Evolutionary conservation across 2,113 vertebrate genomes (phyloP).

Genomic region (Halichoerus grypus): DNA sequence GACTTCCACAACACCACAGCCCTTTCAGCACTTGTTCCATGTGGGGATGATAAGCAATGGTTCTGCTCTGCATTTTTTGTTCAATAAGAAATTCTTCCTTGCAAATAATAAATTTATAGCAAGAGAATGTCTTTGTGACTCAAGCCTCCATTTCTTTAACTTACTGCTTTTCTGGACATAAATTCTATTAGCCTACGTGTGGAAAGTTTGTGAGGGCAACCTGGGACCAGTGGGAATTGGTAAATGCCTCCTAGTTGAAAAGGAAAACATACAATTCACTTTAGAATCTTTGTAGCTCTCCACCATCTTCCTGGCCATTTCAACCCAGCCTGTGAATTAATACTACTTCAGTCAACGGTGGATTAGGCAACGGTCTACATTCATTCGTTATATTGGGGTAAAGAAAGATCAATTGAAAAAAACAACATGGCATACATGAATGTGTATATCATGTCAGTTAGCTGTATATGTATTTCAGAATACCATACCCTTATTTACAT

Average conservation of each 20-base stretch:
- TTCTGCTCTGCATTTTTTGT: slow-evolving; percentile 83
- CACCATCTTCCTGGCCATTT: slow-evolving; percentile 36
- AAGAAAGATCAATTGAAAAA: slow-evolving; percentile 50
- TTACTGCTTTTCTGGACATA: slow-evolving; percentile 70
- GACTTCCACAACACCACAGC: slow-evolving; percentile 82
- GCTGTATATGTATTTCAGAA: slow-evolving; percentile 58
- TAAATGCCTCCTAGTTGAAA: slow-evolving; percentile 52
- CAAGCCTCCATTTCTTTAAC: slow-evolving; percentile 71
- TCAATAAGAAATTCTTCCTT: slow-evolving; percentile 83
- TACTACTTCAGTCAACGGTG: slow-evolving; percentile 73
- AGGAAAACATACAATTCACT: slow-evolving; percentile 57
- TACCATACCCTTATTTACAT: slow-evolving; percentile 64
- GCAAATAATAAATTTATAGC: slow-evolving; percentile 83
- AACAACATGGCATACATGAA: background rate
- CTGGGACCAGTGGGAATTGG: slow-evolving; percentile 63
- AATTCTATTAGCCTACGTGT: slow-evolving; percentile 63
- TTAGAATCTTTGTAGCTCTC: slow-evolving; percentile 66
- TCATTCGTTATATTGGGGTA: slow-evolving; percentile 70
- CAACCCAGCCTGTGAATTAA: slow-evolving; percentile 65
- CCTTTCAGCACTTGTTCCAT: slow-evolving; percentile 87
- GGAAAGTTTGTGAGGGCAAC: slow-evolving; percentile 65
- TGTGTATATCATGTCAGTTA: background rate
- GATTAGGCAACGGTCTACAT: slow-evolving; percentile 46
- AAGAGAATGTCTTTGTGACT: slow-evolving; percentile 79
- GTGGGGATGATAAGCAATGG: slow-evolving; percentile 84